Conservation (phyloP, 2,113 vertebrate genomes). For the Rhineura floridana region DNA sequence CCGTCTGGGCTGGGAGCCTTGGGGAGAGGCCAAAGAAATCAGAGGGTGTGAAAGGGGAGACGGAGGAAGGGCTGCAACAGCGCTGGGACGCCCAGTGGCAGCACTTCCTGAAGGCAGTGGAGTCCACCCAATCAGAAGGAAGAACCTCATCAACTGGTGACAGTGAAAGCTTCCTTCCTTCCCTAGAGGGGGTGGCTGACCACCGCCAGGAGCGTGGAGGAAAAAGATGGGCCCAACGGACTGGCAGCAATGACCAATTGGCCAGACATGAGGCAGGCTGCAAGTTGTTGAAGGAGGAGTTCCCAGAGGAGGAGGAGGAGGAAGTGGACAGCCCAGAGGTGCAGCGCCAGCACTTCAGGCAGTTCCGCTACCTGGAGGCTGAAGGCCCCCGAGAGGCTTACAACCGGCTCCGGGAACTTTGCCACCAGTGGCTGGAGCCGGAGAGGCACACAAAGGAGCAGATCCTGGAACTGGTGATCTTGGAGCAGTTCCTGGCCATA, state of each 20-base stretch:
- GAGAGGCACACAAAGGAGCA: background rate
- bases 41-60: background rate
- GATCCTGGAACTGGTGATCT: background rate
- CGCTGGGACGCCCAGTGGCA: background rate
- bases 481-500: slow-evolving; percentile 2
- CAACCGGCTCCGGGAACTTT: background rate
- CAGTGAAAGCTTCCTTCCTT: too few relatives aligned
- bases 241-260: too few relatives aligned
- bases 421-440: background rate
- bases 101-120: background rate
- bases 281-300: background rate
- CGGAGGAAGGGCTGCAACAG: background rate
- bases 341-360: background rate
- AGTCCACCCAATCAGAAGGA: background rate
- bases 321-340: background rate
- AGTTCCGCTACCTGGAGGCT: background rate
- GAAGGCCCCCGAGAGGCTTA: background rate
- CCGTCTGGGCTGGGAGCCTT: too few relatives aligned
- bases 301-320: background rate
- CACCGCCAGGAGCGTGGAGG: background rate
- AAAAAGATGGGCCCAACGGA: background rate
- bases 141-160: background rate
- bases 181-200: background rate
- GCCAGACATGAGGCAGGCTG: background rate
- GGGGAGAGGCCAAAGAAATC: background rate